Evolutionary conservation across 2,797 vertebrate genomes (phyloP).

Genomic region (Craterocephalus amniculus): DNA sequence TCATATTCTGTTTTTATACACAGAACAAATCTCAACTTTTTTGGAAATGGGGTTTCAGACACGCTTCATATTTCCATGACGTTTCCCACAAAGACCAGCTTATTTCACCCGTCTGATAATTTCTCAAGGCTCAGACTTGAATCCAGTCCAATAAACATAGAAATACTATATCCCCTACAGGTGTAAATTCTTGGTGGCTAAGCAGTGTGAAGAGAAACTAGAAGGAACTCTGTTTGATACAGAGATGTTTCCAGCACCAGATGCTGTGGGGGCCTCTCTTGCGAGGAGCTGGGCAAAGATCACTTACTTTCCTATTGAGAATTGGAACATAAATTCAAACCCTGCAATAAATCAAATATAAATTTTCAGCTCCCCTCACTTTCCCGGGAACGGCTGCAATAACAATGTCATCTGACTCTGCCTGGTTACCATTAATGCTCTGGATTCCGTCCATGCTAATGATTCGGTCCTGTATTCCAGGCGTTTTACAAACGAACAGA

Average conservation of each 20-base stretch:
- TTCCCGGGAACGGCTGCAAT: slow-evolving; percentile 78
- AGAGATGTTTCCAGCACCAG: slow-evolving; percentile 78
- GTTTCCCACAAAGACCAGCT: slow-evolving; percentile 67
- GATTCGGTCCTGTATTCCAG: slow-evolving; percentile 70
- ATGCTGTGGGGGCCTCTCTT: slow-evolving; percentile 76
- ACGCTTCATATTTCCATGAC: slow-evolving; percentile 10
- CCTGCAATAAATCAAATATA: slow-evolving; percentile 83
- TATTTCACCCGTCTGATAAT: slow-evolving; percentile 66
- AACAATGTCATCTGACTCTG: slow-evolving; percentile 81
- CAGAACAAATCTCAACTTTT: background rate
- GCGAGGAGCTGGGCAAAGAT: slow-evolving; percentile 73
- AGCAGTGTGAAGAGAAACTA: slow-evolving; percentile 55
- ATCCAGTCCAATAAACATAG: slow-evolving; percentile 73
- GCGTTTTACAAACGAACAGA: slow-evolving; percentile 68
- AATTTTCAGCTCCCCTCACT: slow-evolving; percentile 78
- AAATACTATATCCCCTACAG: slow-evolving; percentile 79
- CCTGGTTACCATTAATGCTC: slow-evolving; percentile 79
- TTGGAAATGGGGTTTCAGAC: background rate
- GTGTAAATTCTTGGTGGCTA: slow-evolving; percentile 79
- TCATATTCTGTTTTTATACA: background rate
- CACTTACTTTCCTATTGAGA: slow-evolving; percentile 78
- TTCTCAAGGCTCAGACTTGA: slow-evolving; percentile 75
- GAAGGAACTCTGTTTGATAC: slow-evolving; percentile 69
- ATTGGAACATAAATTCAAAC: slow-evolving; percentile 80
- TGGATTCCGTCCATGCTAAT: slow-evolving; percentile 77